Percentiles rank a stretch among this genome's conserved stretches.
These are phyloP conservation scores for Tineola bisselliella DNA, from an alignment of 2,888 invertebrate genomes.

Conservation along the genomic window DNA sequence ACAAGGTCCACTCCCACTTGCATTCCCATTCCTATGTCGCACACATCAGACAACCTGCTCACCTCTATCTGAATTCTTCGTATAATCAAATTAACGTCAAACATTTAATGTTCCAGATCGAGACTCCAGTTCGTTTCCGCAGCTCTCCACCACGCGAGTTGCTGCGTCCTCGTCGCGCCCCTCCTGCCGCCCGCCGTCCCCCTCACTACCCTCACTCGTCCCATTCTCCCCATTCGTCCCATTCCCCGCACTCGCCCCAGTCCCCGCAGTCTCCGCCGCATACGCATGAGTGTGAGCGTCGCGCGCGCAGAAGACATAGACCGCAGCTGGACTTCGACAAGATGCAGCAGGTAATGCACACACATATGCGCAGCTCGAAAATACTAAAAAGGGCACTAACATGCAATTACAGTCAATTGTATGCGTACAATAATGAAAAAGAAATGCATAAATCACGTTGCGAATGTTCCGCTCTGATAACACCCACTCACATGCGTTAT, in stretches of 20 bases:
- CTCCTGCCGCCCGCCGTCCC: slow-evolving; percentile 37
- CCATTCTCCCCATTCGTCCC: not conserved
- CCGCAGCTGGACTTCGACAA: slow-evolving; percentile 96
- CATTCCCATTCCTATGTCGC: too few relatives aligned
- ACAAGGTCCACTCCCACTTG: slow-evolving; percentile 35
- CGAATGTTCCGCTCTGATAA: not conserved
- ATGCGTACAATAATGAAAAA: too few relatives aligned
- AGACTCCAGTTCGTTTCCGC: slow-evolving; percentile 86
- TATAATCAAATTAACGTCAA: too few relatives aligned
- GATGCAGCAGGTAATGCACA: slow-evolving; percentile 84
- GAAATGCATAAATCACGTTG: not conserved
- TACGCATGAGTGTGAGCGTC: slow-evolving; percentile 19
- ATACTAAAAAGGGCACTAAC: too few relatives aligned
- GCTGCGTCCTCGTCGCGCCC: slow-evolving; percentile 77
- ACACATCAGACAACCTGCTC: too few relatives aligned
- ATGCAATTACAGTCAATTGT: too few relatives aligned
- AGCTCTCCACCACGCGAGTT: slow-evolving; percentile 91
- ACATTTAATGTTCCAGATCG: slow-evolving; percentile 62
- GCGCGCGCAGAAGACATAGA: slow-evolving; percentile 69
- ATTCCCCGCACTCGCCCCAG: not conserved
- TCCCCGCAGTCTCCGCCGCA: not conserved
- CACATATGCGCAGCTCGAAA: not conserved
- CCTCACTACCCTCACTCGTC: slow-evolving; percentile 25
- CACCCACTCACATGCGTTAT: not conserved
- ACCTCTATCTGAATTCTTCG: too few relatives aligned